These are phyloP conservation scores for Caranx melampygus DNA, from an alignment of 2,113 vertebrate genomes.

Conservation along the genomic window DNA sequence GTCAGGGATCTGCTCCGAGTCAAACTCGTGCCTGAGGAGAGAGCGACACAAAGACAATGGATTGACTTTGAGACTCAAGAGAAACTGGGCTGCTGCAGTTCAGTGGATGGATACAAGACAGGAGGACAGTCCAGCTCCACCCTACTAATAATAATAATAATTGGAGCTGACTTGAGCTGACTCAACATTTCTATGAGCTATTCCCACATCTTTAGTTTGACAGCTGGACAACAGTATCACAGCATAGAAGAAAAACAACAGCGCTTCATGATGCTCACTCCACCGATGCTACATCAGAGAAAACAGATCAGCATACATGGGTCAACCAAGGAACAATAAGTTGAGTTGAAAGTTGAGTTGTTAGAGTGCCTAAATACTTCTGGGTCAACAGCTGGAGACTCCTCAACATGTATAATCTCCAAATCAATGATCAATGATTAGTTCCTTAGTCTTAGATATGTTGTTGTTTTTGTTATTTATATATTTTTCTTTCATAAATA, in stretches of 20 bases:
- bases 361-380: too few relatives aligned
- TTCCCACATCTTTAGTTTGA: background rate
- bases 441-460: too few relatives aligned
- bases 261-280: background rate
- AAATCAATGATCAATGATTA: too few relatives aligned
- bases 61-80: background rate
- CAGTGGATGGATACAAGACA: background rate
- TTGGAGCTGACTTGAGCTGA: background rate
- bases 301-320: background rate
- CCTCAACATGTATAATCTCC: too few relatives aligned
- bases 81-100: background rate
- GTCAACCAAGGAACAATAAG: too few relatives aligned
- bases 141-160: background rate
- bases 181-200: background rate
- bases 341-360: too few relatives aligned
- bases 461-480: too few relatives aligned
- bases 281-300: background rate
- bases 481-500: too few relatives aligned
- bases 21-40: slow-evolving; percentile 93
- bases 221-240: background rate
- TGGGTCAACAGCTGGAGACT: too few relatives aligned
- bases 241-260: background rate
- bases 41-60: background rate
- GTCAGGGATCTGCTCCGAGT: slow-evolving; percentile 98
- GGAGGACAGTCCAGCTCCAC: background rate